Evolutionary conservation across 2,888 invertebrate genomes (phyloP).

Genomic region (Nephrotoma guestfalica): DNA sequence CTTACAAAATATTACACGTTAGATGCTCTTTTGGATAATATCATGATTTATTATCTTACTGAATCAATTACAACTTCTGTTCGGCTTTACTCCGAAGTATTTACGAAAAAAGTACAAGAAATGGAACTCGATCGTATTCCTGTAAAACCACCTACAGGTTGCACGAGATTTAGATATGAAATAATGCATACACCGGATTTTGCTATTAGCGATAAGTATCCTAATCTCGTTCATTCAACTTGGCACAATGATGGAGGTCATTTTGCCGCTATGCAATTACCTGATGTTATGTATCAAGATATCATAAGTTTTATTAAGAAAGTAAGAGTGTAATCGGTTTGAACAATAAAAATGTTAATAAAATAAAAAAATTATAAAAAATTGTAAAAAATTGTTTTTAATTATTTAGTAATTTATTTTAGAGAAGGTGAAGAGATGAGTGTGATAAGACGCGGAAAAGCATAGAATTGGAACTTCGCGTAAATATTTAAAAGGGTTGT

Average conservation of each 20-base stretch:
- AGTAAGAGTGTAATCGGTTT: slow-evolving; percentile 11
- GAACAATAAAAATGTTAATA: not conserved
- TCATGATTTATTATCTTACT: slow-evolving; percentile 69
- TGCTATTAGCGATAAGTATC: slow-evolving; percentile 42
- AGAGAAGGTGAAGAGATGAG: not conserved
- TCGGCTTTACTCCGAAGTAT: slow-evolving; percentile 51
- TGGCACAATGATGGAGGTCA: slow-evolving; percentile 62
- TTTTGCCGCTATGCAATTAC: slow-evolving; percentile 71
- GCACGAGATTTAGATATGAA: slow-evolving; percentile 61
- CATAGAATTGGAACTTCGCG: too few species aligned
- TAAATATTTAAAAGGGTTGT: too few species aligned
- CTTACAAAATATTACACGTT: slow-evolving; percentile 38
- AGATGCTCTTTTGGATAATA: slow-evolving; percentile 46
- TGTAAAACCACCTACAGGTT: slow-evolving; percentile 53
- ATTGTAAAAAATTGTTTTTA: not conserved
- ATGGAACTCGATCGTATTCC: slow-evolving; percentile 37
- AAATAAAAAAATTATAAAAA: too few species aligned
- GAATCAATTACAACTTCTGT: slow-evolving; percentile 55
- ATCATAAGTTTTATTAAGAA: slow-evolving; percentile 44
- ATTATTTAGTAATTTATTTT: not conserved
- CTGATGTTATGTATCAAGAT: slow-evolving; percentile 53
- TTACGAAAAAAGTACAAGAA: slow-evolving; percentile 19
- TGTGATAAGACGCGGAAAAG: too few species aligned
- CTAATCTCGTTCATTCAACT: slow-evolving; percentile 52
- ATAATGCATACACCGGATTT: slow-evolving; percentile 42